Evolutionary conservation across 2,797 vertebrate species (phyloP), one percentile per base, ranked within the genome.

Genomic region (Muraenolepis orangiensis): DNA sequence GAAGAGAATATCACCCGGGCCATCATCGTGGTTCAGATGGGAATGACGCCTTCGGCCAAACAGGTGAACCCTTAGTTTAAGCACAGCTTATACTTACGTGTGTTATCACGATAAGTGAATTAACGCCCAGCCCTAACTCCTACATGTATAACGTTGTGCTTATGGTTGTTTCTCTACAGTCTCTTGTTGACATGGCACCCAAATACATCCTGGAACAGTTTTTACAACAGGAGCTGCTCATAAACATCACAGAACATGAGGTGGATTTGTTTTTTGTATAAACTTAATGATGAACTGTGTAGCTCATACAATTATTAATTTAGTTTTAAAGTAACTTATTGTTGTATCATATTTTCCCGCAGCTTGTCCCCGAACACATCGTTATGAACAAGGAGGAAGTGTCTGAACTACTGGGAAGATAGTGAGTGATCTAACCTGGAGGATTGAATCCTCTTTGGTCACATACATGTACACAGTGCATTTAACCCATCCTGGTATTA

Each of bases 331-430:
- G 6, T 67, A 0, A 67, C 30, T 31, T 67, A 18, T 10, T 26
- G 12, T 28, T 42, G 34, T 69, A 70, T 13, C 0, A 57, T 67
- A 0, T 32, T 67, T 69, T 42, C 70, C 34, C 85, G 23, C 92
- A 99, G 97, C 88, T 99, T 82, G 97, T 99, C 72, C 97, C 97
- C 0, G 97, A 99, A 85, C 97, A 99, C 0, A 98, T 98, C 0
- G 97, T 99, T 14, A 99, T 99, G 97, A 96, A 96, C 2, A 99
- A 99, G 88, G 97, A 99, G 74, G 98, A 99, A 86, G 95, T 99
- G 23, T 95, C 94, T 0, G 98, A 99, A 84, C 91, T 99, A 12
- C 90, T 99, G 80, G 95, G 94, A 7, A 86, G 98, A 92, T 99
- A 99, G 97, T 99, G 57, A 64, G 57, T n/a, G n/a, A n/a, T n/a